These are phyloP conservation scores for Melospiza georgiana DNA, from an alignment of 2,113 vertebrate species.

Conservation along the genomic window DNA sequence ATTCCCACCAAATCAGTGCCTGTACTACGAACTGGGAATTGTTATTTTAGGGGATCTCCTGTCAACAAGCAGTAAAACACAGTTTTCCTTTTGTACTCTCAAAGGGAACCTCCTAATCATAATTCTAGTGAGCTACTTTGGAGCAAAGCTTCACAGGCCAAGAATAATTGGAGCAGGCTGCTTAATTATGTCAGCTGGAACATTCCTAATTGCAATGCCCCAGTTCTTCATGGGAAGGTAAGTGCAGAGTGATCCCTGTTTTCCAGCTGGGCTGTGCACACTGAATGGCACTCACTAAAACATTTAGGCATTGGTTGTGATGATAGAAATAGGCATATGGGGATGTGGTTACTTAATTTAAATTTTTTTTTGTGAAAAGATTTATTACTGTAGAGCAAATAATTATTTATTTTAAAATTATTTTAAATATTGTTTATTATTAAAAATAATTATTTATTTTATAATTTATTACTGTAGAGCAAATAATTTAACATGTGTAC, in stretches of 20 bases:
- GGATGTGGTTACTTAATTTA: not conserved
- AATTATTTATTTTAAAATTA: not conserved
- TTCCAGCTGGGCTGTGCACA: not conserved
- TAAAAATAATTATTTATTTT: not conserved
- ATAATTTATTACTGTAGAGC: not conserved
- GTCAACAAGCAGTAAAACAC: not conserved
- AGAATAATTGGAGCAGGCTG: constrained; percentile 90
- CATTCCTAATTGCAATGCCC: constrained; percentile 88
- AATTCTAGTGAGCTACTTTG: constrained; percentile 93
- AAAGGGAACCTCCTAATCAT: constrained; percentile 93
- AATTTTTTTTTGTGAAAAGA: not conserved
- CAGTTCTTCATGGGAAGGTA: constrained; percentile 94
- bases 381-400: not conserved
- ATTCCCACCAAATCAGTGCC: not conserved
- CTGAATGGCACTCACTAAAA: not conserved
- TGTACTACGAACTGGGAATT: not conserved
- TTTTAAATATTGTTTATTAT: too few species aligned
- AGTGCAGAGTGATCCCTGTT: constrained; percentile 40
- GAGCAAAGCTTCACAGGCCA: constrained; percentile 90
- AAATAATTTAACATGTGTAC: not conserved
- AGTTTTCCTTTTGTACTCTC: constrained; percentile 30
- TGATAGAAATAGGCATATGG: not conserved
- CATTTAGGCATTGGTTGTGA: not conserved
- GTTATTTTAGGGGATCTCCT: not conserved
- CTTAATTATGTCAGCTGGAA: constrained; percentile 90